Conservation (phyloP, 2,888 invertebrate species). For the Polyommatus icarus region DNA sequence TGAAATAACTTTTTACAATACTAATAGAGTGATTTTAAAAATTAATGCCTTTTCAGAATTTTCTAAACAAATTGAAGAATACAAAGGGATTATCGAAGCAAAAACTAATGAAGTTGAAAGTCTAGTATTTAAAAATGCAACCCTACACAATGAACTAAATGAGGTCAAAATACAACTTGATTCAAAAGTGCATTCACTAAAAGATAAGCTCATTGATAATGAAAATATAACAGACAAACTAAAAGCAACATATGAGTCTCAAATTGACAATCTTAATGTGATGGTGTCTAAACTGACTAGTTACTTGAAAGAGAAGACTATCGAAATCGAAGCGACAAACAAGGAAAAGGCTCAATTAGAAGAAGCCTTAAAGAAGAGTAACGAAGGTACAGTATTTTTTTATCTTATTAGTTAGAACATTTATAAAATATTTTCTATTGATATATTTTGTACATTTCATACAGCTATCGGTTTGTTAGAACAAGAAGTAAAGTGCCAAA, state of each 20-base stretch:
- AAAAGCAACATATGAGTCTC: slow-evolving; percentile 59
- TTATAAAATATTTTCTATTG: not conserved
- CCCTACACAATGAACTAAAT: slow-evolving; percentile 54
- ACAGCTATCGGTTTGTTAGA: slow-evolving; percentile 54
- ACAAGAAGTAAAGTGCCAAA: slow-evolving; percentile 53
- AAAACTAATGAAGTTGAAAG: slow-evolving; percentile 51
- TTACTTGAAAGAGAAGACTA: slow-evolving; percentile 60
- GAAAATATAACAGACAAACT: slow-evolving; percentile 60
- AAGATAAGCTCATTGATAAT: slow-evolving; percentile 60
- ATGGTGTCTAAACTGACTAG: slow-evolving; percentile 59
- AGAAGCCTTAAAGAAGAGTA: slow-evolving; percentile 49
- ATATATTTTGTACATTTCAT: slow-evolving; percentile 38
- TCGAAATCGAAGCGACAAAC: slow-evolving; percentile 51
- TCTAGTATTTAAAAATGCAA: slow-evolving; percentile 54
- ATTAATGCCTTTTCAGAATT: slow-evolving; percentile 50
- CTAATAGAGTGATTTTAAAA: not conserved
- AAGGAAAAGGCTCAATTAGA: slow-evolving; percentile 56
- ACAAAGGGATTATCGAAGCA: slow-evolving; percentile 46
- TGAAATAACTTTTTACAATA: not conserved
- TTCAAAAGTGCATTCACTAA: slow-evolving; percentile 59
- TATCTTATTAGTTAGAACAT: not conserved
- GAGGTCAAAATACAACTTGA: slow-evolving; percentile 59
- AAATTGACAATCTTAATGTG: slow-evolving; percentile 60
- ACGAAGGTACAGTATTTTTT: slow-evolving; percentile 47
- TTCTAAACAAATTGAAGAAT: slow-evolving; percentile 48